Evolutionary conservation across 2,888 invertebrate genomes (phyloP), one percentile per base, ranked within the genome.

Genomic region (Mythimna lalbum): DNA sequence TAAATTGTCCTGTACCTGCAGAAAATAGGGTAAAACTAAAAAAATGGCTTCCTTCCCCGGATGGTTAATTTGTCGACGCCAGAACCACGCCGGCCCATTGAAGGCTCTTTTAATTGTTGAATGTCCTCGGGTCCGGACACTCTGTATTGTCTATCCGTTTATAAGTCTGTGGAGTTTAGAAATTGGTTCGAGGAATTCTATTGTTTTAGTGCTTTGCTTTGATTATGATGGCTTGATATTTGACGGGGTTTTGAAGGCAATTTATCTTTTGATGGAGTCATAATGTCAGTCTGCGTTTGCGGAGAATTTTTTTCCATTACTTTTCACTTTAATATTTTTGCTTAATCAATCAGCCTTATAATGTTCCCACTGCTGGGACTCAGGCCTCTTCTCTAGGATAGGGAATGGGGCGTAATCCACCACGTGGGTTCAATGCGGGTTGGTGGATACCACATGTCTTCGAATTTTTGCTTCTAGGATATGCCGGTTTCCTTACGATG

Each of bases 1-100:
- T 84, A 84, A 87, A 87, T 86, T 79, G 83, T 83, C 80, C 67
- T 63, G 70, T 76, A 88, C 86, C 88, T 84, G 86, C 53, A 60
- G 63, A 67, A 76, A 66, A 84, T 71, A 77, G 70, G 60, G 68
- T 59, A 64, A 73, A 80, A 76, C 75, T 79, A 80, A 80, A 78
- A 83, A 82, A 80, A 77, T 69, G 66, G 61, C 76, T 65, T 53
- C 74, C 78, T 81, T 81, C 78, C 75, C 68, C 72, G 70, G 68
- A 73, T 80, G 78, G 83, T 89, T 87, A 88, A 90, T 89, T 90
- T 89, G 89, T 89, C 75, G 82, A 83, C 83, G 89, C 87, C 88
- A 87, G 73, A 67, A 69, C 76, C 89, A 87, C 65, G 78, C 74
- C 62, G 69, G 60, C 61, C 76, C 62, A 59, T 75, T 73, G 67